Evolutionary conservation across 1,140 invertebrate genomes (phyloP).

Genomic region (Pseudomyrmex flavicornis): DNA sequence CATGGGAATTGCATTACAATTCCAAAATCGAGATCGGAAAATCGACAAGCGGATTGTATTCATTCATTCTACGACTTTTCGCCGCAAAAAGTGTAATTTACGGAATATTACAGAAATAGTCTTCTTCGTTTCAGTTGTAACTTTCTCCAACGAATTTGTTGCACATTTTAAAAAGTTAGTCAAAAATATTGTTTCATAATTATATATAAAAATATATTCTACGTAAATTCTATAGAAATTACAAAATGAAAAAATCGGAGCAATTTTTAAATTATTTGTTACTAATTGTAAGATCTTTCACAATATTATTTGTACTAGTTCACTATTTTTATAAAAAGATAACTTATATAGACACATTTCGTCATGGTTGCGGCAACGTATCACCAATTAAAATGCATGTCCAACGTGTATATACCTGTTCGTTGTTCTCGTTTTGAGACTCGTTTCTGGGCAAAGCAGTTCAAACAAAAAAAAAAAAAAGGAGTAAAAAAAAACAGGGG

Average conservation of each 20-base stretch:
- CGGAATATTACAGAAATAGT: not conserved
- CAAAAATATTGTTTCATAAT: no score
- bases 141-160: not conserved
- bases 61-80: not conserved
- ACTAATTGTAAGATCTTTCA: not conserved
- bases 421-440: constrained; percentile 41
- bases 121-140: not conserved
- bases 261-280: not conserved
- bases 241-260: not conserved
- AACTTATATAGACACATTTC: not conserved
- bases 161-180: no score
- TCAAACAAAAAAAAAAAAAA: no score
- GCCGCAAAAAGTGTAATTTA: not conserved
- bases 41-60: not conserved
- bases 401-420: constrained; percentile 35
- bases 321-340: not conserved
- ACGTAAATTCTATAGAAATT: not conserved
- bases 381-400: constrained; percentile 13
- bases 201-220: no score
- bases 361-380: constrained; percentile 32
- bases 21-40: not conserved
- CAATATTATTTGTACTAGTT: not conserved
- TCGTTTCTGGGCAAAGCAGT: constrained; percentile 14
- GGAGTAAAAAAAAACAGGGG: not conserved
- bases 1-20: not conserved